Base-by-base conservation (phyloP, 2,113 vertebrate species). In the Myrmecobius fasciatus region DNA sequence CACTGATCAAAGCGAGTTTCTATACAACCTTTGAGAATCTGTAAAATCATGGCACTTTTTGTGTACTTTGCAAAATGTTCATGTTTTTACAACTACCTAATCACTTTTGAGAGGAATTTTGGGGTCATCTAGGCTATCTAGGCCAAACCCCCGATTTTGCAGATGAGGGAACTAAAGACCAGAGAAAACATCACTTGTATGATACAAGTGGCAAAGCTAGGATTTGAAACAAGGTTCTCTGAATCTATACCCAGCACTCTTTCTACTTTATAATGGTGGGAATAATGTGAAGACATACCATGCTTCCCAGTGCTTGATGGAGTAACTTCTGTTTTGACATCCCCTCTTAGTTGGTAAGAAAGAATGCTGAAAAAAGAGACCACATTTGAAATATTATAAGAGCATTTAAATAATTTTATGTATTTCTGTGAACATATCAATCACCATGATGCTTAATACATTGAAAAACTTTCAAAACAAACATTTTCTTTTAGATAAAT, bases 251-350 rank as follows among this genome's bases (percentile, higher is more conserved):
- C 54, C 54, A 83, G 17, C 17, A 83, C 12, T 83, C n/a, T n/a
- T 83, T 43, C 67, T 83, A 22, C 5, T 83, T 20, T 83, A 36
- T 75, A n/a, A 22, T 17, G 43, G 20, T 8, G n/a, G 10, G 49
- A 48, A 28, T 26, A 89, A 25, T 0, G 24, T 31, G 1, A 2
- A 11, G 0, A 0, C 0, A 0, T 26, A 1, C 56, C 4, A 1
- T 17, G 0, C 11, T 36, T 8, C 6, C 24, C 46, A 48, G n/a
- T 88, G 47, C 43, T 75, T 3, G 0, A 5, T n/a, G 0, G 43
- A 11, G n/a, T 0, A 1, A 2, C n/a, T 9, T 26, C 10, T n/a
- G 8, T 54, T 28, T 56, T 8, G 92, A 14, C 52, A 22, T 75
- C 52, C 36, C 28, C 20, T 25, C 31, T 28, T 88, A 90, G 91